Conservation (phyloP, 1,140 invertebrate species). For the Cydia splendana region DNA sequence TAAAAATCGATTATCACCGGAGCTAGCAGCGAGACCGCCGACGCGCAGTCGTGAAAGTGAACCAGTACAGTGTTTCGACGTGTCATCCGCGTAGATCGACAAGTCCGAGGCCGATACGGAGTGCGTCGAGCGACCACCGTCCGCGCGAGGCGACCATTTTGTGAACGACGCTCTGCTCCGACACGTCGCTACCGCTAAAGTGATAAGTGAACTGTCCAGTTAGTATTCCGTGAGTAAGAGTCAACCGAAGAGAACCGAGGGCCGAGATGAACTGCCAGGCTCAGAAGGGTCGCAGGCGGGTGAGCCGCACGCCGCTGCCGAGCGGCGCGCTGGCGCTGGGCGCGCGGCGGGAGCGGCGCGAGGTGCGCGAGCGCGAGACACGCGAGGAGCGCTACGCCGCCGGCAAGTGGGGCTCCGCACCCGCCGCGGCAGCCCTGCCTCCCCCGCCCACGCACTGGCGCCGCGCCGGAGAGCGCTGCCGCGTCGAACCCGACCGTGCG, state of each 20-base stretch:
- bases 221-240: conserved; percentile 50
- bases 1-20: conserved; percentile 73
- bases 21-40: conserved; percentile 75
- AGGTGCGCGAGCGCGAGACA: conserved; percentile 44
- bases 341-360: conserved; percentile 46
- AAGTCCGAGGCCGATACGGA: conserved; percentile 69
- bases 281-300: conserved; percentile 51
- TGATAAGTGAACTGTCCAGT: conserved; percentile 66
- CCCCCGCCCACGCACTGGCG: conserved; percentile 76
- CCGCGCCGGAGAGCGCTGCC: conserved; percentile 61
- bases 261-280: conserved; percentile 59
- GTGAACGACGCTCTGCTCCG: conserved; percentile 56
- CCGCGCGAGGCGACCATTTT: conserved; percentile 61
- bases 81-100: conserved; percentile 76
- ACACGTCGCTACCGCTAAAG: conserved; percentile 58
- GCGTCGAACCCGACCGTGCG: conserved; percentile 66
- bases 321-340: conserved; percentile 35
- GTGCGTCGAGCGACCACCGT: conserved; percentile 42
- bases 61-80: conserved; percentile 75
- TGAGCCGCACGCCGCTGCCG: conserved; percentile 44
- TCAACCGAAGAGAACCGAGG: conserved; percentile 47
- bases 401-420: conserved; percentile 77
- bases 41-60: conserved; percentile 72
- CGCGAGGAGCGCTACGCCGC: conserved; percentile 69
- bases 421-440: conserved; percentile 70